Conservation (phyloP, 2,797 vertebrate species). For the Pogoniulus pusillus region DNA sequence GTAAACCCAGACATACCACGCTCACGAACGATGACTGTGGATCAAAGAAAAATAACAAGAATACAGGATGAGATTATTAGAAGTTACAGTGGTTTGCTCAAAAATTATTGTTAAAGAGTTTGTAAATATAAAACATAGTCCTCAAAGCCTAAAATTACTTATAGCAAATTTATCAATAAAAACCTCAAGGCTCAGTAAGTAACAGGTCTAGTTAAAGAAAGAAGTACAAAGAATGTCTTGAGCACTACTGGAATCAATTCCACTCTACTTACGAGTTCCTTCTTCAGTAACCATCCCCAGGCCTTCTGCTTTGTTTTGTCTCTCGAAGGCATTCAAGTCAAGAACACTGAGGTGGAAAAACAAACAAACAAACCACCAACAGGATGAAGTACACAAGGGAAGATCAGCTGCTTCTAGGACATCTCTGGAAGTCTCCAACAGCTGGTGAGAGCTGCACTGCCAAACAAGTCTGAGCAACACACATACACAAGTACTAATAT, state of each 20-base stretch:
- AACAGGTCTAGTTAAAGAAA: conserved; percentile 64
- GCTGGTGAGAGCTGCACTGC: background rate
- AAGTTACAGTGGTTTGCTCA: conserved; percentile 39
- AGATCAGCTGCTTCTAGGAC: background rate
- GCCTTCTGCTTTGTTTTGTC: conserved; percentile 99
- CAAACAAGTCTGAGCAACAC: background rate
- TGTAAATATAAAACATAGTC: conserved; percentile 3
- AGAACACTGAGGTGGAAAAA: conserved; percentile 84
- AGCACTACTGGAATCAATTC: conserved; percentile 58
- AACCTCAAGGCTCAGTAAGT: background rate
- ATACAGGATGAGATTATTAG: conserved; percentile 72
- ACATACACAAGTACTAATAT: background rate
- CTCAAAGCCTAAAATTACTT: conserved; percentile 13
- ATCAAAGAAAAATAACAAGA: conserved; percentile 83
- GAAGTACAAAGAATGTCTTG: conserved; percentile 82
- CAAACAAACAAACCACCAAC: conserved; percentile 1
- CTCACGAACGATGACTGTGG: conserved; percentile 98
- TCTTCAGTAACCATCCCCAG: conserved; percentile 99
- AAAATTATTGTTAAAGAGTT: conserved; percentile 53
- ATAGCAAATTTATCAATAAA: conserved; percentile 6
- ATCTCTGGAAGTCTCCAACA: background rate
- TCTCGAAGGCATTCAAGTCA: conserved; percentile 98
- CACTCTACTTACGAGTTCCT: conserved; percentile 92
- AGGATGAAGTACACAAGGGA: background rate
- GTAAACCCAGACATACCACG: conserved; percentile 91